Evolutionary conservation across 2,113 vertebrate genomes (phyloP), one percentile per base, ranked within the genome.

Genomic region (Anseranas semipalmata): DNA sequence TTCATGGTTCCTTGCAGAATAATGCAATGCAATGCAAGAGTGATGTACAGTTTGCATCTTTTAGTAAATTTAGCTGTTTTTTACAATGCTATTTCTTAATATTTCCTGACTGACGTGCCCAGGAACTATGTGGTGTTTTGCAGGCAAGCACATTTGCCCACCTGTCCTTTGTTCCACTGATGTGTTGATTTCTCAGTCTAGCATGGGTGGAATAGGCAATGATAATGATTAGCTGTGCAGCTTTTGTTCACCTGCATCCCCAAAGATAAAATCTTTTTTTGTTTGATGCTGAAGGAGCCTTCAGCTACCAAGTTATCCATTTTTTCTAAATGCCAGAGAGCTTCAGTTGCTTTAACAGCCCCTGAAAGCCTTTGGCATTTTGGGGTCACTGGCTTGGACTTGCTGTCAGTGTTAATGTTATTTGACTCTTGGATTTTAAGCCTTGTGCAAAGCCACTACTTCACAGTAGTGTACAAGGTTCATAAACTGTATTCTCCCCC

Each of bases 301-400:
- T 70, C 62, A 59, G 27, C 20, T 90, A n/a, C 58, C 45, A 77
- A 66, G 19, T 17, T 27, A 59, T 53, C 66, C 15, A 9, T 92
- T 77, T 93, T 27, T 67, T 75, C 10, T 48, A 78, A 92, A 95
- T 84, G 83, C 35, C 76, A 78, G 76, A 59, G 63, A 89, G 58
- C 56, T 81, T 88, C 52, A 63, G 30, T 60, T 78, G 33, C 66
- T 87, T 18, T 41, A 39, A 59, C 3, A 72, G 56, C 33, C 80
- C 70, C 48, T 94, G 83, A 96, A 81, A 93, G 73, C 80, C 88
- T 93, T 84, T 93, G 88, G 95, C 87, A 18, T 94, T 96, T 96
- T 85, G 56, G 67, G 82, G 87, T 85, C 87, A 50, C 24, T 90
- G 75, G 1, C 15, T 67, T 87, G 53, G 30, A 37, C 19, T 78